A percentile compares a stretch with the other conserved stretches of the same genome.
phyloP scores from a whole-genome alignment of 1,140 invertebrate species.

The Akabosia matsudoensis region DNA sequence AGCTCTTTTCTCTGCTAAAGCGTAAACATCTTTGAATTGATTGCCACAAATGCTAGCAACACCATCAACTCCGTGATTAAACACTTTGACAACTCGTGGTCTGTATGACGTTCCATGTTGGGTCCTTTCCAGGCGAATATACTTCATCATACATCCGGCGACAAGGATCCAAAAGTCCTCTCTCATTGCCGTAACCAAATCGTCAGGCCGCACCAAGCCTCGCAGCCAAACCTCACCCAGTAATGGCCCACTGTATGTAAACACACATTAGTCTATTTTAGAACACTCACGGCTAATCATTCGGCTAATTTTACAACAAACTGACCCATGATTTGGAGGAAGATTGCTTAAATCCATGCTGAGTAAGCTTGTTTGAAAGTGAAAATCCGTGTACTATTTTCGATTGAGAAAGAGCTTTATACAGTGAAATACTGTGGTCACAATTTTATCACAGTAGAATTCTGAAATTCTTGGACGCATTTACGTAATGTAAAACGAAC shows the following conservation, averaged over 20 bases:
- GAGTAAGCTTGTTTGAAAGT: background rate
- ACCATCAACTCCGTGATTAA: conserved; percentile 32
- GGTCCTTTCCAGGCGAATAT: background rate
- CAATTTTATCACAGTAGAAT: too few species aligned
- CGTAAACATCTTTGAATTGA: conserved; percentile 29
- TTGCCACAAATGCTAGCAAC: conserved; percentile 30
- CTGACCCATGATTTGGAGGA: background rate
- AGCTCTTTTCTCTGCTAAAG: conserved; percentile 34
- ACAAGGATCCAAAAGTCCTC: conserved; percentile 25
- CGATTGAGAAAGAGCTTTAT: too few species aligned
- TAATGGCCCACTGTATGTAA: background rate
- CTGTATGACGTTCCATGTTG: background rate
- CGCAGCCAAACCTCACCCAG: conserved; percentile 6
- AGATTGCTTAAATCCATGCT: background rate
- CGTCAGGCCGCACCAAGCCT: background rate
- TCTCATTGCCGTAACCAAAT: background rate
- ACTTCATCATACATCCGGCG: conserved; percentile 39
- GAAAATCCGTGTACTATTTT: too few species aligned
- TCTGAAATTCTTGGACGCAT: too few species aligned
- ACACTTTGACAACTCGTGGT: conserved; percentile 29
- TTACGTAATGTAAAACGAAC: too few species aligned
- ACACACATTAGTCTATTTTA: too few species aligned
- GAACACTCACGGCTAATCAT: background rate
- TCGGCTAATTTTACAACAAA: background rate
- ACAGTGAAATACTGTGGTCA: too few species aligned